Evolutionary conservation across 2,113 vertebrate genomes (phyloP).

Genomic region (Lanius collurio): DNA sequence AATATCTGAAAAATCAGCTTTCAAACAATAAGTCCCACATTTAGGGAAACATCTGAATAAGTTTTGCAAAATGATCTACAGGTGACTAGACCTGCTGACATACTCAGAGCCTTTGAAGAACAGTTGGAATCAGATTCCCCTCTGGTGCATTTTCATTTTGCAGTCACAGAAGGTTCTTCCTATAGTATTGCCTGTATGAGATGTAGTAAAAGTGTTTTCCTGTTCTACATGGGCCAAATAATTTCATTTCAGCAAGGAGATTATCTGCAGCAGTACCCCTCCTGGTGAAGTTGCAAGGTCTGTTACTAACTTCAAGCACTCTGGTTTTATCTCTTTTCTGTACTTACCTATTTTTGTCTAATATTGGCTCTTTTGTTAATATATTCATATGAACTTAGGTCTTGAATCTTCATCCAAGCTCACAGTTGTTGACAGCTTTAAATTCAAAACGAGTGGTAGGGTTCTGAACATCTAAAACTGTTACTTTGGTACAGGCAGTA

Average conservation of each 20-base stretch:
- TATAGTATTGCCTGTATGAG: not conserved
- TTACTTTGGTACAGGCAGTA: not conserved
- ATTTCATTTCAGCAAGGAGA: not conserved
- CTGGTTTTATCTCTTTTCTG: not conserved
- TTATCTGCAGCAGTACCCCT: not conserved
- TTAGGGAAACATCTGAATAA: not conserved
- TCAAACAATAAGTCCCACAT: not conserved
- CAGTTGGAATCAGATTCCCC: not conserved
- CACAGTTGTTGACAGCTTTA: not conserved
- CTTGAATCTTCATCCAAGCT: not conserved
- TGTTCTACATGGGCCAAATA: not conserved
- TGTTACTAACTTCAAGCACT: not conserved
- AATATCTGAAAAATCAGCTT: not conserved
- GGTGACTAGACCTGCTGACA: not conserved
- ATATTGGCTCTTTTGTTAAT: not conserved
- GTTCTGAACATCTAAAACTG: not conserved
- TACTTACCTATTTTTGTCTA: not conserved
- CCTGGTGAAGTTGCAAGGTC: not conserved
- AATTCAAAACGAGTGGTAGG: not conserved
- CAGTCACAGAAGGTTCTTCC: not conserved
- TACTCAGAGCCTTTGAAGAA: not conserved
- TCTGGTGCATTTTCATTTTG: not conserved
- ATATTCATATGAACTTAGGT: not conserved
- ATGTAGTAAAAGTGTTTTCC: not conserved
- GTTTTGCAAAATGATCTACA: not conserved